These are phyloP conservation scores for Eulemur rubriventer DNA, from an alignment of 2,797 vertebrate genomes.

Conservation along the genomic window DNA sequence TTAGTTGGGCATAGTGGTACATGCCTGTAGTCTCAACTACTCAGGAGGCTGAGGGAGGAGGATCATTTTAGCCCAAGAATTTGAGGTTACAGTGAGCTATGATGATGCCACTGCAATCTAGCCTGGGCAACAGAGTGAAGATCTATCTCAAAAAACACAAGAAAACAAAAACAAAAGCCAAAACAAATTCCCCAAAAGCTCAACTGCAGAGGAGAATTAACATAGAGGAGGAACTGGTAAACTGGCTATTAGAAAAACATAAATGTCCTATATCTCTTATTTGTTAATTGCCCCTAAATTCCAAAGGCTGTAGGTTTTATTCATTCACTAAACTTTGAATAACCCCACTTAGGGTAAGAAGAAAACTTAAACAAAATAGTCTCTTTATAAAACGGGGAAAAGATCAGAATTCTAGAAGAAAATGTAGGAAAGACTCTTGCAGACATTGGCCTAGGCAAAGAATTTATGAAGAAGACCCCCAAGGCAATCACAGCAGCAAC, in stretches of 20 bases:
- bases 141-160: background rate
- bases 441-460: too few species aligned
- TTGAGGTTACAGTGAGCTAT: background rate
- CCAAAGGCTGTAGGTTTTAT: background rate
- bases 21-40: background rate
- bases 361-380: fast-evolving
- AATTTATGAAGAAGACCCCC: too few species aligned
- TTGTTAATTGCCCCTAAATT: background rate
- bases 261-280: background rate
- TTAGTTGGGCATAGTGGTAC: background rate
- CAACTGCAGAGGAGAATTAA: conserved; percentile 13
- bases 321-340: background rate
- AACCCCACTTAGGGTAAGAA: background rate
- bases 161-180: background rate
- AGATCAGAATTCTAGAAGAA: too few species aligned
- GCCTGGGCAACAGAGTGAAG: background rate
- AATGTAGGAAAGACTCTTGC: too few species aligned
- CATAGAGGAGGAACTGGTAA: background rate
- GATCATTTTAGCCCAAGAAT: background rate
- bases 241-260: background rate
- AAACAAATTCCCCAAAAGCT: background rate
- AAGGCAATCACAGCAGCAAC: too few species aligned
- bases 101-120: background rate
- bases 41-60: background rate
- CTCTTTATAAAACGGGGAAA: background rate